phyloP scores from a whole-genome alignment of 1,140 invertebrate species.

The Pentalonia nigronervosa region DNA sequence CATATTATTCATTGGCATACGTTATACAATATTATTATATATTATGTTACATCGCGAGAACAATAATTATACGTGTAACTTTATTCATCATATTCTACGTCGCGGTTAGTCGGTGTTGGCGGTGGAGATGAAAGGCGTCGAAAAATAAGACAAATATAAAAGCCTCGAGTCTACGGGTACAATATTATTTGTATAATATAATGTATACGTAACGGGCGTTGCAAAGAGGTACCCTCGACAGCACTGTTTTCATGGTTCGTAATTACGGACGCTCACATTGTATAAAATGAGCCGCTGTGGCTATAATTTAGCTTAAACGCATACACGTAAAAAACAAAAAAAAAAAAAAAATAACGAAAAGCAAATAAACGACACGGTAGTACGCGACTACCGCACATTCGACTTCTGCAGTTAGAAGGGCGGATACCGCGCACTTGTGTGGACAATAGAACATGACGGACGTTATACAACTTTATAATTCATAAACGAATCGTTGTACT shows the following conservation, averaged over 20 bases:
- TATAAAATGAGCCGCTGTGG: not conserved
- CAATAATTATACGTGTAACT: not conserved
- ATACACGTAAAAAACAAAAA: not conserved
- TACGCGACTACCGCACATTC: not conserved
- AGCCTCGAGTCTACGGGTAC: not conserved
- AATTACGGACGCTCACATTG: not conserved
- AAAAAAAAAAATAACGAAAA: not conserved
- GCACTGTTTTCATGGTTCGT: not conserved
- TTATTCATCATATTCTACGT: not conserved
- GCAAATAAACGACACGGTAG: not conserved
- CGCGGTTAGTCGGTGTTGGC: too few relatives aligned
- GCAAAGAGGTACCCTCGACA: not conserved
- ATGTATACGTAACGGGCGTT: too few relatives aligned
- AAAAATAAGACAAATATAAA: not conserved
- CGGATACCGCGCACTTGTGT: not conserved
- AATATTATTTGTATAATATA: too few relatives aligned
- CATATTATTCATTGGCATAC: not conserved
- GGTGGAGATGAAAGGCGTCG: not conserved
- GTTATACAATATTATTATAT: not conserved
- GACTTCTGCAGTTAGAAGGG: not conserved
- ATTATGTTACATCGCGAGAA: not conserved
- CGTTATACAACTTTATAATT: not conserved
- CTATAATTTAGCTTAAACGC: not conserved
- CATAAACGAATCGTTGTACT: not conserved
- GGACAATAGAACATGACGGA: not conserved